Percentiles rank a stretch among this genome's conserved stretches.
Conservation (phyloP, 2,888 invertebrate genomes). For the Clusia tigrina region DNA sequence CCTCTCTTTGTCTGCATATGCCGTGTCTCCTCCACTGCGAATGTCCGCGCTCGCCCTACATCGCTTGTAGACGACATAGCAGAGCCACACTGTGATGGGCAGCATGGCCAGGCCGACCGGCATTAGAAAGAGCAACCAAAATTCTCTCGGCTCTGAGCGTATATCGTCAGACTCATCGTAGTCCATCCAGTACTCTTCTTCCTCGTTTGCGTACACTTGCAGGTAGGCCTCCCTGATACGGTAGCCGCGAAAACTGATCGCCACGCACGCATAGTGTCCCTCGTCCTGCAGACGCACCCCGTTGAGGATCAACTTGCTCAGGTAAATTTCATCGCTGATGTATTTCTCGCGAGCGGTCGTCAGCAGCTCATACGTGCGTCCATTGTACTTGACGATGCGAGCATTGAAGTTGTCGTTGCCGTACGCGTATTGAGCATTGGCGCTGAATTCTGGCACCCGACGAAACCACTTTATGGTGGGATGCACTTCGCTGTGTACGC, state of each 20-base stretch:
- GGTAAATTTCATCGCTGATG: conserved; percentile 54
- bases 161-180: conserved; percentile 44
- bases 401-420: conserved; percentile 47
- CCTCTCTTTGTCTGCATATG: conserved; percentile 47
- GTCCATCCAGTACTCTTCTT: conserved; percentile 52
- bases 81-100: conserved; percentile 58
- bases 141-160: conserved; percentile 48
- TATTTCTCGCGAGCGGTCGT: conserved; percentile 54
- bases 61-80: conserved; percentile 50
- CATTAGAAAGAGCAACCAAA: conserved; percentile 59
- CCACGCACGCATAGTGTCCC: conserved; percentile 61
- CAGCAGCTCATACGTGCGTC: conserved; percentile 58
- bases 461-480: conserved; percentile 61
- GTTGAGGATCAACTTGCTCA: conserved; percentile 61
- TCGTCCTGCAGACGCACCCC: conserved; percentile 50
- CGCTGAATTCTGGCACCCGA: conserved; percentile 36
- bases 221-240: conserved; percentile 58
- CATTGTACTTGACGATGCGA: conserved; percentile 54
- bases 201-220: conserved; percentile 40
- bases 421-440: conserved; percentile 20
- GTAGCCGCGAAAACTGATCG: conserved; percentile 60
- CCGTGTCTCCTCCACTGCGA: too few species aligned
- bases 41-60: conserved; percentile 36
- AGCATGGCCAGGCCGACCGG: conserved; percentile 57
- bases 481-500: conserved; percentile 59